Percentiles rank a stretch among this genome's conserved stretches.
These are phyloP conservation scores for Augochlorella aurata DNA, from an alignment of 2,888 invertebrate genomes.

Conservation along the genomic window DNA sequence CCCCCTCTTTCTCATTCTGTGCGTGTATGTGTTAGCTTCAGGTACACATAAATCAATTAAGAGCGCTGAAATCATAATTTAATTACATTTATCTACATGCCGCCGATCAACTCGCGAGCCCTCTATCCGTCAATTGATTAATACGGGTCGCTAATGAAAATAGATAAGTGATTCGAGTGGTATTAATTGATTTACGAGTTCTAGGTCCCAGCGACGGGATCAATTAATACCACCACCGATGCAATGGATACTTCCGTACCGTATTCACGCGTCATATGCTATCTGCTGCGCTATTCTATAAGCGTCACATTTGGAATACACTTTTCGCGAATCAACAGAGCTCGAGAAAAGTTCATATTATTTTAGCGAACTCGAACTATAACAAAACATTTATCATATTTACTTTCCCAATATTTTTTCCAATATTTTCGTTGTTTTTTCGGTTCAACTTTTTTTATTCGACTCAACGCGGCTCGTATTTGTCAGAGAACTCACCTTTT, in stretches of 20 bases:
- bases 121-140: neutral
- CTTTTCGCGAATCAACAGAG: neutral
- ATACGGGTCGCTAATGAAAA: neutral
- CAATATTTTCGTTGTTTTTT: neutral
- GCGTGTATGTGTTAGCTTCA: neutral
- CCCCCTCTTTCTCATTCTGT: neutral
- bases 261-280: neutral
- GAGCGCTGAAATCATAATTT: neutral
- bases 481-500: neutral
- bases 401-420: neutral
- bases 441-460: neutral
- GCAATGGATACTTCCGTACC: neutral
- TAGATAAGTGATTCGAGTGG: neutral
- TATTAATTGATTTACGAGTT: constrained; percentile 11
- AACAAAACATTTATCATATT: neutral
- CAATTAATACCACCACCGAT: neutral
- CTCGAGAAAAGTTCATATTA: neutral
- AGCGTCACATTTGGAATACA: neutral
- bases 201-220: neutral
- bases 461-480: neutral
- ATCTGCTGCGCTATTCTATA: neutral
- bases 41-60: neutral
- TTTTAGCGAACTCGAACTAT: neutral
- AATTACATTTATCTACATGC: constrained; percentile 10
- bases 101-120: constrained; percentile 9